A percentile compares a stretch with the other conserved stretches of the same genome.
Conservation (phyloP, 2,113 vertebrate species). For the Plectropomus leopardus region DNA sequence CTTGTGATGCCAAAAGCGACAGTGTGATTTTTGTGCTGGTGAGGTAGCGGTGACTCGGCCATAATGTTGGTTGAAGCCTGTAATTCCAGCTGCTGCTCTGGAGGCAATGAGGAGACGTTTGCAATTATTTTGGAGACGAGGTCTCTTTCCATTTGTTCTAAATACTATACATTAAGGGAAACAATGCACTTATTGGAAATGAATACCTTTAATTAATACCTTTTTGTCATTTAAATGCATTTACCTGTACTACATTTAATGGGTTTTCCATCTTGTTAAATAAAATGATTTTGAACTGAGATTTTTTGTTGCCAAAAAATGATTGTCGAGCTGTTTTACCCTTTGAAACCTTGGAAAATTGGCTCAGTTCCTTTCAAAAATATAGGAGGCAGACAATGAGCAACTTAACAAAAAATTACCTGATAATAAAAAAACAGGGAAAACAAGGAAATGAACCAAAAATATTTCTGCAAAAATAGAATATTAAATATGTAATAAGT, state of each 20-base stretch:
- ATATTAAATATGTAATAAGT: too few relatives aligned
- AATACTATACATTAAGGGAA: conserved; percentile 3
- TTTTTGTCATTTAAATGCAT: conserved; percentile 14
- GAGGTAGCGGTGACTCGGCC: not conserved
- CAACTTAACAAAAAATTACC: too few relatives aligned
- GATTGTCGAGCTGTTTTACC: not conserved
- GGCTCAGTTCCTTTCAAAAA: too few relatives aligned
- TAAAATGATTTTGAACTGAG: conserved; percentile 51
- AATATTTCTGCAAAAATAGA: too few relatives aligned
- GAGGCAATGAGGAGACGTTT: not conserved
- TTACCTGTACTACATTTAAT: conserved; percentile 17
- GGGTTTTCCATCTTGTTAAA: conserved; percentile 47
- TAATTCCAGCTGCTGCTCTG: conserved; percentile 8
- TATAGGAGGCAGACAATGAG: too few relatives aligned
- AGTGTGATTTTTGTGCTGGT: not conserved
- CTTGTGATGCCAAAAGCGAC: conserved; percentile 13
- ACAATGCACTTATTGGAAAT: not conserved
- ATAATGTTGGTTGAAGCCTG: not conserved
- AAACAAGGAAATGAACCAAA: too few relatives aligned
- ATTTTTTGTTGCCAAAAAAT: not conserved
- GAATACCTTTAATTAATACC: not conserved
- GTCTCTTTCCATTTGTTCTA: conserved; percentile 16
- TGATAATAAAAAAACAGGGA: too few relatives aligned
- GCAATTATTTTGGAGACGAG: not conserved
- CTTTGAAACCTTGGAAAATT: too few relatives aligned